phyloP scores from a whole-genome alignment of 1,140 invertebrate species.

The Melitaea cinxia region DNA sequence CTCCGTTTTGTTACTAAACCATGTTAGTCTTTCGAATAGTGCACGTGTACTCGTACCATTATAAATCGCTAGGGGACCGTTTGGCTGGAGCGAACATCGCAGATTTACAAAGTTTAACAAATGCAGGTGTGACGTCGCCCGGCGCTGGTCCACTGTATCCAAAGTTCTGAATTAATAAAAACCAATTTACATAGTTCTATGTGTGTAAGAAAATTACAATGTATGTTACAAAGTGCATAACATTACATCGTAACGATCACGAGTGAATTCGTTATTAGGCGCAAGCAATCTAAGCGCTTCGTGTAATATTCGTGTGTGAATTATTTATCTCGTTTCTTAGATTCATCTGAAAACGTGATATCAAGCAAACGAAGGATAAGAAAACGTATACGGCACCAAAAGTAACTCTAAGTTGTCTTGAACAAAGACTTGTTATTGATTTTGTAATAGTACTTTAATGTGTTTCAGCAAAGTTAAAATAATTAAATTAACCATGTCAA shows the following conservation, averaged over 20 bases:
- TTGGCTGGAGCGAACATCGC: constrained; percentile 24
- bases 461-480: constrained; percentile 8
- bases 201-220: constrained; percentile 4
- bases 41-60: too few species aligned
- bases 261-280: not conserved
- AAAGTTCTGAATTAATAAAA: constrained; percentile 39
- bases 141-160: constrained; percentile 14
- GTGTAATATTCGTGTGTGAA: not conserved
- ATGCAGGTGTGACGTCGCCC: constrained; percentile 30
- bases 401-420: not conserved
- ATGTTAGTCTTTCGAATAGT: constrained; percentile 24
- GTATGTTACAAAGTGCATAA: not conserved
- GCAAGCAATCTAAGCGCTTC: not conserved
- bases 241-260: constrained; percentile 4
- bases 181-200: constrained; percentile 32
- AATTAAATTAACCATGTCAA: constrained; percentile 35
- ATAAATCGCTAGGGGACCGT: constrained; percentile 39
- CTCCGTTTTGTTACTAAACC: not conserved
- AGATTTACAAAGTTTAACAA: constrained; percentile 32
- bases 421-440: not conserved
- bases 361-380: not conserved
- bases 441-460: not conserved
- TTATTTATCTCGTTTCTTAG: constrained; percentile 5
- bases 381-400: not conserved
- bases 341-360: not conserved